phyloP scores from a whole-genome alignment of 2,888 invertebrate genomes.

The Melanostoma mellinum region DNA sequence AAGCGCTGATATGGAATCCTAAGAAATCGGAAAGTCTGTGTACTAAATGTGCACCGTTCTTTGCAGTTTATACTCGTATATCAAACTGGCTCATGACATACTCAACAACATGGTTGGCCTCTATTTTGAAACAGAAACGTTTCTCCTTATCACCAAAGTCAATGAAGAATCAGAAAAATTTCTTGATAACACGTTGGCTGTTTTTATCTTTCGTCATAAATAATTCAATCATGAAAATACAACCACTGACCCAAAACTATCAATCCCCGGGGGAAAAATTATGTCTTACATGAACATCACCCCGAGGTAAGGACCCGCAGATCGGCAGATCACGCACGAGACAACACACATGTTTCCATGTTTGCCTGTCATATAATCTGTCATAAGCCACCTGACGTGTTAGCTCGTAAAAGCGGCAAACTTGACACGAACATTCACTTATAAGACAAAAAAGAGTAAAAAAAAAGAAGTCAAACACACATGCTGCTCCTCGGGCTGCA shows the following conservation, averaged over 20 bases:
- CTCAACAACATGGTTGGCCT: not conserved
- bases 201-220: slow-evolving; percentile 11
- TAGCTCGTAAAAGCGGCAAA: slow-evolving; percentile 59
- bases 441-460: not conserved
- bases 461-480: slow-evolving; percentile 26
- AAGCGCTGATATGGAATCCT: too few species aligned
- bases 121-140: not conserved
- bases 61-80: too few species aligned
- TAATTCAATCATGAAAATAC: slow-evolving; percentile 35
- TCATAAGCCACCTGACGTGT: slow-evolving; percentile 71
- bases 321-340: slow-evolving; percentile 40
- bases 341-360: slow-evolving; percentile 57
- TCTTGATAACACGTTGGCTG: not conserved
- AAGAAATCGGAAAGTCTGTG: too few species aligned
- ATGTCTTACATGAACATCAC: slow-evolving; percentile 33
- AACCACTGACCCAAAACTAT: slow-evolving; percentile 39
- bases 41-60: too few species aligned
- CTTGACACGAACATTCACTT: slow-evolving; percentile 64
- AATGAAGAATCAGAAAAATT: not conserved
- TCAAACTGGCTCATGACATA: not conserved
- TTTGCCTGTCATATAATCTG: slow-evolving; percentile 69
- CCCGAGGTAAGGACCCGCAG: not conserved
- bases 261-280: slow-evolving; percentile 55
- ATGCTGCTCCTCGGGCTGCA: slow-evolving; percentile 10
- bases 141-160: not conserved